Evolutionary conservation across 2,888 invertebrate genomes (phyloP).

Genomic region (Aleiodes leptofemur): DNA sequence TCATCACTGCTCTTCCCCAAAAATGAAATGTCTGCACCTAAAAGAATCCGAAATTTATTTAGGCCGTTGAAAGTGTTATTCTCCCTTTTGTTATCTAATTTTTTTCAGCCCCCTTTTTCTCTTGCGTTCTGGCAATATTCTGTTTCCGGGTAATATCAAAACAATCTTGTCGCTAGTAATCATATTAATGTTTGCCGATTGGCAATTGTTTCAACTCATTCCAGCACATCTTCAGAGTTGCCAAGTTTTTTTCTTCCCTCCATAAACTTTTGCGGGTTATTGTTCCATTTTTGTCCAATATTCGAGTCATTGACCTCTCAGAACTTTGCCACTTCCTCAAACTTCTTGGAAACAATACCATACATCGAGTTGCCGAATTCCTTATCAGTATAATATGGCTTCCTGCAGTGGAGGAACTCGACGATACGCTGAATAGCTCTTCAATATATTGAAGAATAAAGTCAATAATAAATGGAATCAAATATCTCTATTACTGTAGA

Average conservation of each 20-base stretch:
- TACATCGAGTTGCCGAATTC: slow-evolving; percentile 1
- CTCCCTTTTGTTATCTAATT: neutral
- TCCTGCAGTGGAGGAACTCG: slow-evolving; percentile 18
- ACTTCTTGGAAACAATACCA: neutral
- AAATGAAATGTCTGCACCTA: neutral
- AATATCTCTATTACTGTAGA: no score
- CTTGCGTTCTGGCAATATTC: neutral
- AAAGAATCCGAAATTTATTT: no score
- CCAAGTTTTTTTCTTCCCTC: slow-evolving; percentile 5
- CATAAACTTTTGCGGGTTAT: slow-evolving; percentile 11
- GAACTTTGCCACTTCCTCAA: slow-evolving; percentile 16
- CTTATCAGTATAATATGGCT: slow-evolving; percentile 9
- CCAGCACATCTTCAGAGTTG: neutral
- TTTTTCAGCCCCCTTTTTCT: neutral
- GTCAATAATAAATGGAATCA: no score
- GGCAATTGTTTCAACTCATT: slow-evolving; percentile 15
- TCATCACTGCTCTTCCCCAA: neutral
- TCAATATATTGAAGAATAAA: no score
- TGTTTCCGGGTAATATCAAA: neutral
- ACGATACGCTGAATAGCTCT: neutral
- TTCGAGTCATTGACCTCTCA: slow-evolving; percentile 11
- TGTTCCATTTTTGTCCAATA: slow-evolving; percentile 20
- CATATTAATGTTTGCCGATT: slow-evolving; percentile 19
- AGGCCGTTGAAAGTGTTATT: no score
- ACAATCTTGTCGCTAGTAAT: neutral